Base-by-base conservation (phyloP, 2,888 invertebrate species). In the Ischnura elegans region DNA sequence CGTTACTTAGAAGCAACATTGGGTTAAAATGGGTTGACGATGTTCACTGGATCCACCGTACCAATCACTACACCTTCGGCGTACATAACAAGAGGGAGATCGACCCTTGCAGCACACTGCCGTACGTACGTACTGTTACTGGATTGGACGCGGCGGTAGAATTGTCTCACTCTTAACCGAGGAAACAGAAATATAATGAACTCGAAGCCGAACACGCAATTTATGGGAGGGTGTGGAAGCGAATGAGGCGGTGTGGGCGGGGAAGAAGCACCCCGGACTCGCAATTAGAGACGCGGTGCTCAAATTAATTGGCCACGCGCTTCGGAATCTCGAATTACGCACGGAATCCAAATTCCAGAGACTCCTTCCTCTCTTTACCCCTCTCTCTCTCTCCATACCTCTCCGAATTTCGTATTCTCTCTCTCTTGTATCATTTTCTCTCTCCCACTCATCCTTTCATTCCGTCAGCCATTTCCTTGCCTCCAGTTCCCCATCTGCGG, bases 161-260 rank as follows among this genome's bases (percentile, higher is more conserved):
- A 76, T 36, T 76, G 36, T 36, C 8, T 16, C 36, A 4, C 16
- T 76, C 51, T 51, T 51, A 13, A n/a, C 76, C 2, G 36, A 16
- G 76, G 36, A 76, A 36, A 36, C 36, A 76, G 76, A 76, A 36
- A 76, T 76, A 76, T 76, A 76, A 76, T 76, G 76, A 76, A 76
- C 76, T 76, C 16, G 76, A 19, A 66, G 66, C 66, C n/a, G 55
- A 61, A 29, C 76, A 13, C 36, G 76, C 13, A 76, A 76, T 36
- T 76, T 8, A 76, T 61, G 61, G 36, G 6, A 6, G 76, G 76
- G 76, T 13, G 29, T 21, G 36, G 76, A 36, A 76, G 76, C 76
- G 6, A 36, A 76, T n/a, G 25, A 25, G 76, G 76, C 13, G 36
- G 76, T 36, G n/a, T 76, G 29, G 76, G 76, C 76, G 76, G 16